Conservation (phyloP, 2,113 vertebrate genomes). For the Ameiurus melas region DNA sequence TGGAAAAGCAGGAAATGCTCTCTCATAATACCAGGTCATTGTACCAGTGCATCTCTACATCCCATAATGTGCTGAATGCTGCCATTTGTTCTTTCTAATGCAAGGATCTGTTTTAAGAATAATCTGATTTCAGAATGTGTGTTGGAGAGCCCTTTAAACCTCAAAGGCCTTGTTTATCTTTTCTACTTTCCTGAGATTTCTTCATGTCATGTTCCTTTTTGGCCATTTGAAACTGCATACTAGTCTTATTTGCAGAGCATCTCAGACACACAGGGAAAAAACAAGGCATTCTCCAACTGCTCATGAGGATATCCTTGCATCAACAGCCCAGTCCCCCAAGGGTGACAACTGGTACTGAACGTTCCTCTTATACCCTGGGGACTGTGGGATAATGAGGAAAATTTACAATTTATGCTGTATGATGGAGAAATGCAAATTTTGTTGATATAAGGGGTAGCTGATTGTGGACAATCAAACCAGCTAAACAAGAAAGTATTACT, state of each 20-base stretch:
- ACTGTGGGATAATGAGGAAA: constrained; percentile 22
- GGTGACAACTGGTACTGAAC: constrained; percentile 37
- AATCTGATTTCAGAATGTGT: not conserved
- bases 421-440: not conserved
- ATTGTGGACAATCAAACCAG: not conserved
- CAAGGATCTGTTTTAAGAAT: not conserved
- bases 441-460: not conserved
- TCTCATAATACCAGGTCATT: constrained; percentile 21
- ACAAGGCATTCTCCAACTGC: constrained; percentile 14
- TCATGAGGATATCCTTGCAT: constrained; percentile 34
- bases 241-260: not conserved
- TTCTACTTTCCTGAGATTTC: not conserved
- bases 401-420: not conserved
- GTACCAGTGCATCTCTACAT: constrained; percentile 7
- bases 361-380: not conserved
- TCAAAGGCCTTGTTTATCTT: not conserved
- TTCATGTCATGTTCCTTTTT: not conserved
- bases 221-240: not conserved
- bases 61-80: constrained; percentile 13
- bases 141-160: not conserved
- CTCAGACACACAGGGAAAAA: constrained; percentile 16
- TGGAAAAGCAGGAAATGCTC: constrained; percentile 26
- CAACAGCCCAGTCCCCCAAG: constrained; percentile 23
- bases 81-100: constrained; percentile 23
- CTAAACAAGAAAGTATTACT: not conserved